phyloP scores from a whole-genome alignment of 2,888 invertebrate genomes.

The Eudemis profundana region DNA sequence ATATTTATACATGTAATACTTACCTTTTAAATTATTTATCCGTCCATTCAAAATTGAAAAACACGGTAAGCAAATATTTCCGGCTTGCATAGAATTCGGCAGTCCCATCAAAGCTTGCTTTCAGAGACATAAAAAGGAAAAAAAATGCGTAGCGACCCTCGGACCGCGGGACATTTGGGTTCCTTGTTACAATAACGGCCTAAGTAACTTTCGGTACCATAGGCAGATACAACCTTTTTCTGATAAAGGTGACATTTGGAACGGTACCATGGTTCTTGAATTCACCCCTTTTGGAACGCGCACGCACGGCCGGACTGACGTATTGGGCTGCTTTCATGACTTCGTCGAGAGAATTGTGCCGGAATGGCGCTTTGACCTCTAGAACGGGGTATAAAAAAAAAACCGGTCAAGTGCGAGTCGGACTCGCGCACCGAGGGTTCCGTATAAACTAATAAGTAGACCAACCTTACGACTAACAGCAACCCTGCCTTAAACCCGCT shows the following conservation, averaged over 20 bases:
- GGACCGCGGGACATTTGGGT: constrained; percentile 27
- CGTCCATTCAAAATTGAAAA: constrained; percentile 51
- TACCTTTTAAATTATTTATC: constrained; percentile 46
- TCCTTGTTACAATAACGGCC: neutral
- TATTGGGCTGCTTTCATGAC: constrained; percentile 31
- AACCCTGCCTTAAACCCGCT: too few species aligned
- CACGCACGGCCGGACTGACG: constrained; percentile 29
- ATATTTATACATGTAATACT: neutral
- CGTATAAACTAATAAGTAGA: too few species aligned
- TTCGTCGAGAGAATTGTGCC: constrained; percentile 18
- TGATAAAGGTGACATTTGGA: constrained; percentile 5
- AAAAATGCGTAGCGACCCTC: constrained; percentile 53
- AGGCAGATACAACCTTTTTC: constrained; percentile 5
- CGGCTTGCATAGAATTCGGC: constrained; percentile 54
- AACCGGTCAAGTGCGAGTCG: neutral
- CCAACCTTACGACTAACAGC: too few species aligned
- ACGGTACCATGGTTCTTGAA: constrained; percentile 27
- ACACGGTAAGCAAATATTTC: constrained; percentile 55
- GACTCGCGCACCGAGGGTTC: too few species aligned
- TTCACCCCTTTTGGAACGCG: constrained; percentile 25
- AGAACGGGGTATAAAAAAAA: constrained; percentile 10
- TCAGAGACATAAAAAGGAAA: constrained; percentile 59
- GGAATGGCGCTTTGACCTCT: constrained; percentile 24
- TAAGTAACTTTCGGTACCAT: constrained; percentile 7
- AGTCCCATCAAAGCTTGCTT: constrained; percentile 55